phyloP scores from a whole-genome alignment of 2,113 vertebrate genomes.

The Gymnarchus niloticus region DNA sequence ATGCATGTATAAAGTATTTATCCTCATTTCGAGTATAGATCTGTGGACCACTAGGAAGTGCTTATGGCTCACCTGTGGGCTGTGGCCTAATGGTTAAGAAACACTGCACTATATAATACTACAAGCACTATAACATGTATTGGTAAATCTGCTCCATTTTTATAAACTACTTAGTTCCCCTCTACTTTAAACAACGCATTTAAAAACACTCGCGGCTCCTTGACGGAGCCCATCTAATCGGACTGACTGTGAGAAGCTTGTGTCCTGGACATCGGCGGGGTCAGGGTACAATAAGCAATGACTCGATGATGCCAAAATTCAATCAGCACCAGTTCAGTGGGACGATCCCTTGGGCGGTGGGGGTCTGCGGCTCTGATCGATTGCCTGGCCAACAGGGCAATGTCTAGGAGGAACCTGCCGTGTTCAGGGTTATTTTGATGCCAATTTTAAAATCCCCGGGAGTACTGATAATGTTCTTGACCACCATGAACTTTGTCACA shows the following conservation, averaged over 20 bases:
- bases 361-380: conserved; percentile 60
- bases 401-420: conserved; percentile 44
- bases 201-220: neutral
- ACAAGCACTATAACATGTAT: neutral
- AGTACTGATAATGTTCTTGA: neutral
- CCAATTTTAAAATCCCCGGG: conserved; percentile 49
- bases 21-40: no score
- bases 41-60: no score
- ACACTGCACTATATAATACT: neutral
- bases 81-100: no score
- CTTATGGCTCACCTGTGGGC: no score
- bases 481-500: neutral
- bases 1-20: no score
- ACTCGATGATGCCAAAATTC: conserved; percentile 51
- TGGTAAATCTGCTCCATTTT: neutral
- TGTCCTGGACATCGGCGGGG: conserved; percentile 55
- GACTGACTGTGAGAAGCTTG: conserved; percentile 53
- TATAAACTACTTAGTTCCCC: neutral
- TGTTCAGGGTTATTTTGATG: conserved; percentile 65
- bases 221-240: conserved; percentile 48
- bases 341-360: conserved; percentile 48
- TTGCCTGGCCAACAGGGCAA: conserved; percentile 48
- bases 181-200: neutral
- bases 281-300: conserved; percentile 45
- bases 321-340: conserved; percentile 56